phyloP scores from a whole-genome alignment of 2,888 invertebrate species.

The Rhogogaster chlorosoma region DNA sequence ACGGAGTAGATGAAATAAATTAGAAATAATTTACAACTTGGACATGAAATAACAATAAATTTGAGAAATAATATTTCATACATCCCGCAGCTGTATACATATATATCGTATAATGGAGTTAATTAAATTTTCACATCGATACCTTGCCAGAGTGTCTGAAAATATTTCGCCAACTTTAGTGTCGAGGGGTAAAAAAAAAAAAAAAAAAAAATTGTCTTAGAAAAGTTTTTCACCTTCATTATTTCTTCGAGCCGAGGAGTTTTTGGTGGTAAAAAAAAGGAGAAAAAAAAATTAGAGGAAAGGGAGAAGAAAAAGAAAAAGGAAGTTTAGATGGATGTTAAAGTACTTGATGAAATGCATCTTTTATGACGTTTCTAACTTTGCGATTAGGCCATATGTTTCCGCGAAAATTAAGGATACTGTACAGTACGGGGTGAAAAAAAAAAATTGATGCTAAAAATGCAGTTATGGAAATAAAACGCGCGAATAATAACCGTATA shows the following conservation, averaged over 20 bases:
- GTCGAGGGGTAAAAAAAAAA: background rate
- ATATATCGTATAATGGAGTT: background rate
- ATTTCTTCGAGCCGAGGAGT: background rate
- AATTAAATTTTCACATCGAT: background rate
- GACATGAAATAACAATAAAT: background rate
- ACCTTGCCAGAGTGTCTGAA: background rate
- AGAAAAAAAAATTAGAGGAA: background rate
- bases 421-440: background rate
- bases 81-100: background rate
- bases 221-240: slow-evolving; percentile 35
- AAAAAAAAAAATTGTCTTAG: background rate
- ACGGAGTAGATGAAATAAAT: no score
- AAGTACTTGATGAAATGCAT: slow-evolving; percentile 32
- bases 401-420: background rate
- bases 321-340: background rate
- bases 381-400: slow-evolving; percentile 17
- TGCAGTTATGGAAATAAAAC: background rate
- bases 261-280: background rate
- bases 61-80: background rate
- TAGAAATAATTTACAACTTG: background rate
- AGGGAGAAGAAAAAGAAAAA: background rate
- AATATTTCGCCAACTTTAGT: background rate
- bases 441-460: background rate
- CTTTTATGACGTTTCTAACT: slow-evolving; percentile 29
- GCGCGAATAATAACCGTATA: background rate